phyloP scores from a whole-genome alignment of 2,113 vertebrate species.

The Corythornis vintsioides region DNA sequence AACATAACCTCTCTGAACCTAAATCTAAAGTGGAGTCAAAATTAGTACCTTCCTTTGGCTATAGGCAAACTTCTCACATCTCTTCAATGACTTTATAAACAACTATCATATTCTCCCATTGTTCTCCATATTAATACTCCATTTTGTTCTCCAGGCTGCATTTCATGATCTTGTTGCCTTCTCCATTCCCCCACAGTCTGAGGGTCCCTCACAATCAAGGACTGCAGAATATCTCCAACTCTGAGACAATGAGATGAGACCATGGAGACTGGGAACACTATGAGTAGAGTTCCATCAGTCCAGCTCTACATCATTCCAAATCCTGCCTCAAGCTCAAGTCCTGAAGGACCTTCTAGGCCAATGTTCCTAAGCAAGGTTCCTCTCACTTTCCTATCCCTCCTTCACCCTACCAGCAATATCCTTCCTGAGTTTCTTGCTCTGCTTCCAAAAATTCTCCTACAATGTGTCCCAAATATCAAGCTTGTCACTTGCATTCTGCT shows the following conservation, averaged over 20 bases:
- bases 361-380: background rate
- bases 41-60: background rate
- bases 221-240: background rate
- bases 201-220: background rate
- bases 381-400: background rate
- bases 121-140: background rate
- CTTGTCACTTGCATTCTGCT: background rate
- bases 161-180: background rate
- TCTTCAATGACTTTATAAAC: background rate
- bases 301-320: background rate
- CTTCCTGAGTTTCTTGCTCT: background rate
- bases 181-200: background rate
- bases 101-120: background rate
- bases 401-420: background rate
- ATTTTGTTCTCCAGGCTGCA: background rate
- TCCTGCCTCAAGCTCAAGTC: background rate
- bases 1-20: background rate
- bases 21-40: background rate
- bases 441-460: background rate
- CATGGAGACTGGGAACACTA: background rate
- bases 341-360: background rate
- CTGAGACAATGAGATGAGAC: background rate
- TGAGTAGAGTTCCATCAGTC: accelerated
- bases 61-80: background rate
- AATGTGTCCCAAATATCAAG: background rate